Conservation (phyloP, 2,113 vertebrate genomes). For the Sisor rabdophorus region DNA sequence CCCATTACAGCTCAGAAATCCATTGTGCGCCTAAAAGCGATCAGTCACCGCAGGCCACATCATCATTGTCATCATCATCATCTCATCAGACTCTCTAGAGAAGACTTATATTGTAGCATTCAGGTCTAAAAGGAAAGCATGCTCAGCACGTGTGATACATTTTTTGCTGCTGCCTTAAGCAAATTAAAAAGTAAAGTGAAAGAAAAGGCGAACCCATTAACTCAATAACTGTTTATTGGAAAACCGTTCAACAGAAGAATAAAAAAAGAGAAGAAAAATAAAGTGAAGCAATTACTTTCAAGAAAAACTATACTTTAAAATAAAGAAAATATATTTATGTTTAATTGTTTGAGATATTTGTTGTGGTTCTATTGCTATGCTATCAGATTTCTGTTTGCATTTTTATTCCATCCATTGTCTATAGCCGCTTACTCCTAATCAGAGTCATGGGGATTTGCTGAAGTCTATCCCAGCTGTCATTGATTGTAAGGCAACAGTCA, state of each 20-base stretch:
- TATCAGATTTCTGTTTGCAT: too few species aligned
- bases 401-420: too few species aligned
- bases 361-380: too few species aligned
- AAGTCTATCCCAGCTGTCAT: too few species aligned
- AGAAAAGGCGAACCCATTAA: background rate
- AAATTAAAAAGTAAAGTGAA: background rate
- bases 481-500: too few species aligned
- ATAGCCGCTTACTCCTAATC: too few species aligned
- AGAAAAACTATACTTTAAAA: background rate
- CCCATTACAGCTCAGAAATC: constrained; percentile 37
- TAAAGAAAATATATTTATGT: background rate
- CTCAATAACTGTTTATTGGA: background rate
- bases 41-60: constrained; percentile 21
- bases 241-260: background rate
- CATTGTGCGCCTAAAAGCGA: constrained; percentile 13
- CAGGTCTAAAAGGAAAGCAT: background rate
- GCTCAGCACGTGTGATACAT: background rate
- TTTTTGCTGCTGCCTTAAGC: background rate
- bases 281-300: background rate
- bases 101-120: background rate
- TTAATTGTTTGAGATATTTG: background rate
- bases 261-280: background rate
- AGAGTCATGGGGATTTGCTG: too few species aligned
- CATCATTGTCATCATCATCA: background rate
- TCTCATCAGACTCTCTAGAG: background rate